These are phyloP conservation scores for Sycophila sp. DNA, from an alignment of 1,140 invertebrate genomes.

Conservation along the genomic window DNA sequence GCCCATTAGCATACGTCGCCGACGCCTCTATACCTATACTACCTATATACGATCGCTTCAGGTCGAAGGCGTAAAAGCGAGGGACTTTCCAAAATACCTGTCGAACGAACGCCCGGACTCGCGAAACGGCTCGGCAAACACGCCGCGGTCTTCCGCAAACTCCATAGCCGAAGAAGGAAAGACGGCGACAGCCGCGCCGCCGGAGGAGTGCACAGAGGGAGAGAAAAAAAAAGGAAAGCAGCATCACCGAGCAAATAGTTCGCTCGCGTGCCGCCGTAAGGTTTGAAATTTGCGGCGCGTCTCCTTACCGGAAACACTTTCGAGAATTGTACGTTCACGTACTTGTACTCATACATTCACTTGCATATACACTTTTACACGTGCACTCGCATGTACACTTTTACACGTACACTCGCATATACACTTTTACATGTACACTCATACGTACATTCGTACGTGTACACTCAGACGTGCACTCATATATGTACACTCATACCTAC, in stretches of 20 bases:
- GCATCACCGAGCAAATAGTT: neutral
- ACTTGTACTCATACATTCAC: neutral
- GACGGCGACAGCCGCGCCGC: too few relatives aligned
- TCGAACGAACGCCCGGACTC: neutral
- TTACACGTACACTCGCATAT: neutral
- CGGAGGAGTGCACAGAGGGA: neutral
- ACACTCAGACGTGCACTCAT: neutral
- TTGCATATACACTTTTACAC: neutral
- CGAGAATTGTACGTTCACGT: too few relatives aligned
- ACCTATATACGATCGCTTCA: too few relatives aligned
- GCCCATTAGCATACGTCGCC: too few relatives aligned
- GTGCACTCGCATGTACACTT: neutral
- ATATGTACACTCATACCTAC: neutral
- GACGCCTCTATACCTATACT: too few relatives aligned
- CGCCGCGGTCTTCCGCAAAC: neutral
- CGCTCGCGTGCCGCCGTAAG: neutral
- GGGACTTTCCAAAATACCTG: constrained; percentile 24
- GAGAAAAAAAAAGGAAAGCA: constrained; percentile 16
- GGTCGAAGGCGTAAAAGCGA: too few relatives aligned
- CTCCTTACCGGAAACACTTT: neutral
- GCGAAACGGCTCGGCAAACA: constrained; percentile 9
- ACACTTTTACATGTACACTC: neutral
- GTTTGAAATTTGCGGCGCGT: constrained; percentile 6
- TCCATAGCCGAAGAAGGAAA: neutral
- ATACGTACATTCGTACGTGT: neutral